A percentile compares a stretch with the other conserved stretches of the same genome.
phyloP scores from a whole-genome alignment of 2,113 vertebrate species.

The Chunga burmeisteri region DNA sequence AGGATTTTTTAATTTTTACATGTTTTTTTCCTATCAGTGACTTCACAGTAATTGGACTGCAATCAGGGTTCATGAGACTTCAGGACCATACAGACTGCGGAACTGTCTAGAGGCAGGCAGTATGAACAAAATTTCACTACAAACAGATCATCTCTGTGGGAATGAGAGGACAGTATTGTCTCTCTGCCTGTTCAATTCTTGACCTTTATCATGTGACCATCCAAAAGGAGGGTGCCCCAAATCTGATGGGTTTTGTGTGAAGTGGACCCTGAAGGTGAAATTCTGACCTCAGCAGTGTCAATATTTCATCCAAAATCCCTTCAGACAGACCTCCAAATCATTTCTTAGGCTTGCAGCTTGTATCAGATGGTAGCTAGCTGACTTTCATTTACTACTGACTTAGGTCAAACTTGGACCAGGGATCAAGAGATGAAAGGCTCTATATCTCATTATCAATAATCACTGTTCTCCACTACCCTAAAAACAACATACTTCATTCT shows the following conservation, averaged over 20 bases:
- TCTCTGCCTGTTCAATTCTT: neutral
- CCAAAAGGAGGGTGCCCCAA: neutral
- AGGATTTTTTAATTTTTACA: neutral
- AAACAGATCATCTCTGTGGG: neutral
- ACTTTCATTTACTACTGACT: slow-evolving; percentile 56
- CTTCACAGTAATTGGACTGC: neutral
- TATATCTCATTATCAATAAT: slow-evolving; percentile 54
- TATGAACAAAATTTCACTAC: neutral
- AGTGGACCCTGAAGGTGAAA: slow-evolving; percentile 13
- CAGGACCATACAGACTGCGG: neutral
- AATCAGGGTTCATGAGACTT: neutral
- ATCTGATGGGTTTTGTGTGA: slow-evolving; percentile 8
- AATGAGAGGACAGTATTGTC: neutral
- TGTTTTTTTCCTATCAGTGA: neutral
- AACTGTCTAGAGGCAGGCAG: neutral
- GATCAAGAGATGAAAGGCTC: slow-evolving; percentile 61
- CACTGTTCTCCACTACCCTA: neutral
- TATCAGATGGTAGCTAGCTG: slow-evolving; percentile 51
- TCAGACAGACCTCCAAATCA: neutral
- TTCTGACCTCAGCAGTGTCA: slow-evolving; percentile 18
- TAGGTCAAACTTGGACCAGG: slow-evolving; percentile 54
- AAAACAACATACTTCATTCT: slow-evolving; percentile 44
- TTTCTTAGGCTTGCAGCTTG: neutral
- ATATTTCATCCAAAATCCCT: slow-evolving; percentile 17
- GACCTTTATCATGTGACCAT: neutral